Percentiles rank a stretch among this genome's conserved stretches.
These are phyloP conservation scores for Torymus texanus DNA, from an alignment of 2,888 invertebrate genomes.

Conservation along the genomic window DNA sequence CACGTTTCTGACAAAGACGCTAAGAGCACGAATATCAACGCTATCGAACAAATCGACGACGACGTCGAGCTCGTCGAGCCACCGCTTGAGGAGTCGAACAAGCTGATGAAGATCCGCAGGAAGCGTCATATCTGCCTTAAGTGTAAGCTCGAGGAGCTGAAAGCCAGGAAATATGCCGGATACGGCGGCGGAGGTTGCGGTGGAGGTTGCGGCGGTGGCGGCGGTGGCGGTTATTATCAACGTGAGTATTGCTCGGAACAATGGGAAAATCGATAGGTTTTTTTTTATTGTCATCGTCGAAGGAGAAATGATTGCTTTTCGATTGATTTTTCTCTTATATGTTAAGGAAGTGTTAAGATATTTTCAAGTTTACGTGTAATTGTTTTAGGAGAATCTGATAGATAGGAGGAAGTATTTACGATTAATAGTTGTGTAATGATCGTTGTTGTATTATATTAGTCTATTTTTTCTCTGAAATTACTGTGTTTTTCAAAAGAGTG, in stretches of 20 bases:
- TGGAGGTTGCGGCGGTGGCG: conserved; percentile 54
- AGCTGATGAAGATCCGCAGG: conserved; percentile 64
- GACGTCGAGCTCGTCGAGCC: conserved; percentile 30
- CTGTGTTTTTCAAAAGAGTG: no score
- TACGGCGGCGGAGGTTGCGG: conserved; percentile 51
- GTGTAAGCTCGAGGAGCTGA: conserved; percentile 58
- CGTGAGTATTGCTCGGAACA: conserved; percentile 16
- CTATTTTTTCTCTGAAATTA: no score
- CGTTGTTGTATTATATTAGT: no score
- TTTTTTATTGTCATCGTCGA: background rate
- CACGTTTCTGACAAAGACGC: no score
- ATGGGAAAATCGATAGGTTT: no score
- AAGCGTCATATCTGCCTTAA: conserved; percentile 65
- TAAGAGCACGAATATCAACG: background rate
- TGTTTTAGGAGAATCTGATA: no score
- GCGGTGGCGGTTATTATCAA: conserved; percentile 51
- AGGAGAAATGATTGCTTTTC: background rate
- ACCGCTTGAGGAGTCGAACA: conserved; percentile 44
- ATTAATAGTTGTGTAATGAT: no score
- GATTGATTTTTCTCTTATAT: background rate
- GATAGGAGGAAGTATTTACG: no score
- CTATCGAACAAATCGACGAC: conserved; percentile 21
- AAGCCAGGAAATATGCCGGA: conserved; percentile 37
- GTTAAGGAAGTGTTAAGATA: background rate
- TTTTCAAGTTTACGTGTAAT: no score